Evolutionary conservation across 2,797 vertebrate genomes (phyloP).

Genomic region (Tangara arthus): DNA sequence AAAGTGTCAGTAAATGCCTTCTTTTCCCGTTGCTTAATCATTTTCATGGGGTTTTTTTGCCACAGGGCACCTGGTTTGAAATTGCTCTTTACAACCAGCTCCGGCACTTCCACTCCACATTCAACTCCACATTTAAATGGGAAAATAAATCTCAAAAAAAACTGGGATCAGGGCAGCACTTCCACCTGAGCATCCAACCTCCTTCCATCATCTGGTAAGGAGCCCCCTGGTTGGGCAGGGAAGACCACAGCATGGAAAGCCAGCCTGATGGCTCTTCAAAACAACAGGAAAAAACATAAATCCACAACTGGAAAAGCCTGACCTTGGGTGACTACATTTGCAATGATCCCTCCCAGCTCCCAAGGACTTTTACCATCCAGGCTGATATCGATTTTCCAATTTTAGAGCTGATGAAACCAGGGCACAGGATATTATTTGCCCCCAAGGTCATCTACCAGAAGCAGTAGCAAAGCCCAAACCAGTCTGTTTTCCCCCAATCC

Average conservation of each 20-base stretch:
- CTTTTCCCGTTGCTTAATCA: neutral
- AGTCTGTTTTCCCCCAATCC: neutral
- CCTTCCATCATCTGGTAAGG: neutral
- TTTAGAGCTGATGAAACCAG: neutral
- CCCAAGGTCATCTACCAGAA: neutral
- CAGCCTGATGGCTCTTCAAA: neutral
- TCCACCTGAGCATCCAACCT: neutral
- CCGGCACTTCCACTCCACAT: accelerated
- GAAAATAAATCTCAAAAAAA: neutral
- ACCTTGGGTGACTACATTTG: neutral
- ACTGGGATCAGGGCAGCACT: neutral
- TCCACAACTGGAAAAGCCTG: neutral
- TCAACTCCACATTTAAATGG: neutral
- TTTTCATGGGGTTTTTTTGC: neutral
- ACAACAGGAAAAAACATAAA: neutral
- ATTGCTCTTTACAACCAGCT: neutral
- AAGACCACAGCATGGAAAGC: neutral
- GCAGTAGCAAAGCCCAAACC: neutral
- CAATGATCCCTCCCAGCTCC: neutral
- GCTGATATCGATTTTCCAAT: neutral
- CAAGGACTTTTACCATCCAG: neutral
- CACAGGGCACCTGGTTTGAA: neutral
- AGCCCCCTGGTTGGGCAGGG: accelerated
- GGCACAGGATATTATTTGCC: neutral
- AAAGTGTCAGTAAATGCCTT: neutral